These are phyloP conservation scores for Netelia fuscicornis DNA, from an alignment of 2,888 invertebrate species.

Conservation along the genomic window DNA sequence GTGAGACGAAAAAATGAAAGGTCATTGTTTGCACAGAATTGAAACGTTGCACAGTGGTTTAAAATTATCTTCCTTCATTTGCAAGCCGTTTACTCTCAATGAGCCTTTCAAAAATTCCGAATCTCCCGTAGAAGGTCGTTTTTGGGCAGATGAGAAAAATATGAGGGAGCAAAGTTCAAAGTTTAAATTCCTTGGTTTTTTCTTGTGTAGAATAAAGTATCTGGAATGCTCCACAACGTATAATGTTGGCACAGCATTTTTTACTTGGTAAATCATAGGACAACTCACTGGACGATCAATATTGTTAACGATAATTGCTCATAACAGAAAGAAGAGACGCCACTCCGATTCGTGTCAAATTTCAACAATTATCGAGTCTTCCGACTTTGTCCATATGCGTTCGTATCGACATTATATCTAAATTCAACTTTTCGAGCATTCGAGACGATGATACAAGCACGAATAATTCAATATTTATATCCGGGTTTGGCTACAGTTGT, in stretches of 20 bases:
- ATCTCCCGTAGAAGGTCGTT: too few species aligned
- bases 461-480: too few species aligned
- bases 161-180: not conserved
- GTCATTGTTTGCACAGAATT: not conserved
- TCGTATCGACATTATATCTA: constrained; percentile 6
- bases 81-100: too few species aligned
- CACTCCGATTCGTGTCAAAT: not conserved
- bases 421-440: not conserved
- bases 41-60: not conserved
- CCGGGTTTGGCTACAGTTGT: too few species aligned
- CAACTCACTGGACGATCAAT: too few species aligned
- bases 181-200: not conserved
- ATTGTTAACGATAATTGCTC: too few species aligned
- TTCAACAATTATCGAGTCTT: not conserved
- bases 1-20: constrained; percentile 83
- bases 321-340: too few species aligned
- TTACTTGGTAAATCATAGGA: too few species aligned
- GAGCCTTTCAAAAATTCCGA: too few species aligned
- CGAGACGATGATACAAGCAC: not conserved
- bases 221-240: too few species aligned
- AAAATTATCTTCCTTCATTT: not conserved
- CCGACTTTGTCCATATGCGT: not conserved
- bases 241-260: too few species aligned
- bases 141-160: too few species aligned
- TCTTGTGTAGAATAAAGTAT: not conserved